Evolutionary conservation across 2,888 invertebrate species (phyloP), one percentile per base, ranked within the genome.

Genomic region (Ecliptopera silaceata): DNA sequence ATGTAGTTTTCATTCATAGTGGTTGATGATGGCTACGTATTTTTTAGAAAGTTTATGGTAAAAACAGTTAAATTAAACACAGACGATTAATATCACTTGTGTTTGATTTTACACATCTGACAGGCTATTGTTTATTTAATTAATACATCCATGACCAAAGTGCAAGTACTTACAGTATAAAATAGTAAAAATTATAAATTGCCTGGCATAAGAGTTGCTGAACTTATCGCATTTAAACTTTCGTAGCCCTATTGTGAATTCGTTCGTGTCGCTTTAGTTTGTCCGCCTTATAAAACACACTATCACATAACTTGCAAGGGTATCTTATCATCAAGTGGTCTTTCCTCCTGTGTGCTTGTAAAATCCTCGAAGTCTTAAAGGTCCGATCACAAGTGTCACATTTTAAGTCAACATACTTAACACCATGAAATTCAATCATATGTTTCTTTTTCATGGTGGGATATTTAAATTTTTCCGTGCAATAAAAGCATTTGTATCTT

Each of bases 311-410:
- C 0, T 71, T 56, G 46, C 88, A 88, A 47, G 75, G 77, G 12
- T 80, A 79, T 17, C 78, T 69, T 53, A 86, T 84, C 72, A 82
- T 66, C 3, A 92, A 71, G 52, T 92, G 92, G 6, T 87, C 81
- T 54, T 79, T 83, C 59, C 79, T 84, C 3, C 73, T 79, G 39
- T 87, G 87, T 22, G 22, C 29, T 3, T 56, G 47, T 8, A 65
- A 13, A 39, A 41, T 46, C 4, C 51, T 48, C 8, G 47, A 44
- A 3, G 51, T 50, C 8, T 56, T 58, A 32, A 62, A 65, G 1
- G 56, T 60, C 6, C 34, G 55, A 6, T 61, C 54, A 36, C 65
- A 65, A n/a, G 54, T 46, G 34, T 56, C 32, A 17, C 55, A 60
- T 34, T 60, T 52, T 11, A 52, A 49, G 11, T 56, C 59, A 0